phyloP scores from a whole-genome alignment of 1,140 invertebrate species.

The Archegozetes longisetosus region DNA sequence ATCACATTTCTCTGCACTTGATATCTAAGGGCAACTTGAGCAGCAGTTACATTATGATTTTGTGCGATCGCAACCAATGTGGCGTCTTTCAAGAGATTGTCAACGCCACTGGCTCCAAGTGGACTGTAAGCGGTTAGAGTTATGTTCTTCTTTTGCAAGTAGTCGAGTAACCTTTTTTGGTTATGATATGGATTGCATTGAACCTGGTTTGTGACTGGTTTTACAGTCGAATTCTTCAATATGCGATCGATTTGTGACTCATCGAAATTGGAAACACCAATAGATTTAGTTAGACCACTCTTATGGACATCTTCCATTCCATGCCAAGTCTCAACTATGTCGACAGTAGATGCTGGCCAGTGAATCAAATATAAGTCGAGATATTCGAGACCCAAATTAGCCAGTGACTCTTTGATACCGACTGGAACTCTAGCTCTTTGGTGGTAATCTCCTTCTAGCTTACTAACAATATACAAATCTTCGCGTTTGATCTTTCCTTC shows the following conservation, averaged over 20 bases:
- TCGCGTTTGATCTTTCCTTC: slow-evolving; percentile 43
- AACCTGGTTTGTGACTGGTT: slow-evolving; percentile 14
- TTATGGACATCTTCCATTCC: slow-evolving; percentile 27
- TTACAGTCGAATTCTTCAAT: not conserved
- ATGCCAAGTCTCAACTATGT: slow-evolving; percentile 17
- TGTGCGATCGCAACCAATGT: not conserved
- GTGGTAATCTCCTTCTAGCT: slow-evolving; percentile 53
- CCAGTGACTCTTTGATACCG: slow-evolving; percentile 43
- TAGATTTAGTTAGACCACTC: slow-evolving; percentile 25
- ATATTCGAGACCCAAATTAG: slow-evolving; percentile 18
- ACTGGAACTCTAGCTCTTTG: slow-evolving; percentile 40
- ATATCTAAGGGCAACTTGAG: not conserved
- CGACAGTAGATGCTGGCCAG: slow-evolving; percentile 10
- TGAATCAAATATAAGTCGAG: slow-evolving; percentile 17
- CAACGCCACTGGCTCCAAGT: not conserved
- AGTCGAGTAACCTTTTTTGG: not conserved
- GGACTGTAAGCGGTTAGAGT: not conserved
- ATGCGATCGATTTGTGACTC: slow-evolving; percentile 23
- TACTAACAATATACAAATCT: slow-evolving; percentile 54
- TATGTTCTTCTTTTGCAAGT: not conserved
- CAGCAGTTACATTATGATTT: not conserved
- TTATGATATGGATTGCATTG: not conserved
- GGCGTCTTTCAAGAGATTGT: not conserved
- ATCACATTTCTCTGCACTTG: slow-evolving; percentile 41
- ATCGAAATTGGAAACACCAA: slow-evolving; percentile 33